Conservation (phyloP, 2,888 invertebrate genomes). For the Lasioglossum lativentre region DNA sequence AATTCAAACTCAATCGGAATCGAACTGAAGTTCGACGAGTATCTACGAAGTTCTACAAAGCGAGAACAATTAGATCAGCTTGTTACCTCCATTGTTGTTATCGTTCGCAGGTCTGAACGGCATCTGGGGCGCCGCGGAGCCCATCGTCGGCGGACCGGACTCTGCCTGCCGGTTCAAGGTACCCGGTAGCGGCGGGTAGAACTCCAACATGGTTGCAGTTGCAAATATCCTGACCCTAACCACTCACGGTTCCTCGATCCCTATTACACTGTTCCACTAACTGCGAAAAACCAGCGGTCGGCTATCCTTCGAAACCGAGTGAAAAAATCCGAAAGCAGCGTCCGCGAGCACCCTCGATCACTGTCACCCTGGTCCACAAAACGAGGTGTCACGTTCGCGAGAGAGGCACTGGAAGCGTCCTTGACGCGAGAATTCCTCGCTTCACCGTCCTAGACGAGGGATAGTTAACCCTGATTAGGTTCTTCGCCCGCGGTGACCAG, state of each 20-base stretch:
- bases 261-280: conserved; percentile 6
- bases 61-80: not conserved
- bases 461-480: conserved; percentile 52
- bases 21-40: not conserved
- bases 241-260: not conserved
- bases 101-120: conserved; percentile 76
- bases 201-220: conserved; percentile 87
- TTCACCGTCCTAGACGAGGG: not conserved
- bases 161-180: conserved; percentile 72
- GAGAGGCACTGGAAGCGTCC: not conserved
- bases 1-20: not conserved
- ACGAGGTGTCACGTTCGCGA: not conserved
- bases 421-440: not conserved
- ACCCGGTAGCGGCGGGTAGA: conserved; percentile 86
- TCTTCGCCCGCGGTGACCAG: conserved; percentile 49
- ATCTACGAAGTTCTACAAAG: not conserved
- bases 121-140: conserved; percentile 71
- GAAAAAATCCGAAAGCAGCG: not conserved
- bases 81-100: conserved; percentile 78
- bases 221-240: conserved; percentile 25
- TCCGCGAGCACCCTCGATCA: not conserved
- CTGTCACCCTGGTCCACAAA: conserved; percentile 6
- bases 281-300: not conserved
- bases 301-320: not conserved
- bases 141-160: conserved; percentile 67